phyloP scores from a whole-genome alignment of 1,140 invertebrate genomes.

The Adelges cooleyi region DNA sequence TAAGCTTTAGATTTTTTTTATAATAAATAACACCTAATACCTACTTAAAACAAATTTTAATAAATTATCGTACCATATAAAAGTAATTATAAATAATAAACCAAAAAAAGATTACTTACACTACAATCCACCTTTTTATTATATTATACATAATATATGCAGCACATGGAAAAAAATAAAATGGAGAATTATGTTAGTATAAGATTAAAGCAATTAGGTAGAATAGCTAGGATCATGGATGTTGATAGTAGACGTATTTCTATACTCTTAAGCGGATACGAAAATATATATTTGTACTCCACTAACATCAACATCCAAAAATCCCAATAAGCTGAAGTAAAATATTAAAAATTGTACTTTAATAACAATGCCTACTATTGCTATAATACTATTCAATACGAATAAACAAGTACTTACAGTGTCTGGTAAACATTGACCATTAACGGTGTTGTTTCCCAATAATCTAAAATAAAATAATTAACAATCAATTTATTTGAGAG shows the following conservation, averaged over 20 bases:
- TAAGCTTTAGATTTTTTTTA: too few relatives aligned
- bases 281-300: too few relatives aligned
- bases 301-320: too few relatives aligned
- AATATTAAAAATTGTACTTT: too few relatives aligned
- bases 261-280: too few relatives aligned
- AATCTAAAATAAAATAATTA: conserved; percentile 3
- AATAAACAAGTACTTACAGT: conserved; percentile 2
- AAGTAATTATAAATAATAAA: not conserved
- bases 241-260: too few relatives aligned
- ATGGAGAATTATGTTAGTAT: conserved; percentile 1
- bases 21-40: too few relatives aligned
- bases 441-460: not conserved
- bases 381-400: too few relatives aligned
- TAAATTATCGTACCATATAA: too few relatives aligned
- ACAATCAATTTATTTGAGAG: not conserved
- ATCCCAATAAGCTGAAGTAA: too few relatives aligned
- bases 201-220: not conserved
- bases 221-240: not conserved
- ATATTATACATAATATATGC: not conserved
- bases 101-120: conserved; percentile 5
- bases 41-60: too few relatives aligned
- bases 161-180: conserved; percentile 25
- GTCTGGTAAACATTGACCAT: conserved; percentile 2
- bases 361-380: too few relatives aligned
- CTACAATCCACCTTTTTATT: conserved; percentile 20